phyloP scores from a whole-genome alignment of 2,797 vertebrate genomes.

The Percopsis omiscomaycus region DNA sequence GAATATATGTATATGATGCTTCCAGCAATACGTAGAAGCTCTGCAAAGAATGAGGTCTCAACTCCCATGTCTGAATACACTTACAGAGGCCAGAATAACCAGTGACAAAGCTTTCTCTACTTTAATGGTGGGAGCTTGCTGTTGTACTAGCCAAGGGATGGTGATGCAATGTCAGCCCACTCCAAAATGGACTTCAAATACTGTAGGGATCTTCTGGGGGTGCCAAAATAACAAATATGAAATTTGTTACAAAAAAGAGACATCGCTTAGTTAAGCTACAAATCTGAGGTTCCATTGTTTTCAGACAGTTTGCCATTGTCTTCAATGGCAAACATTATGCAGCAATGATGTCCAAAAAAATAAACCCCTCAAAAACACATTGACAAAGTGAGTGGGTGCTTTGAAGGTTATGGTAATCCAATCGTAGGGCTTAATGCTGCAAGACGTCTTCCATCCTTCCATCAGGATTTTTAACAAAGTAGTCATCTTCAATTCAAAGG shows the following conservation, averaged over 20 bases:
- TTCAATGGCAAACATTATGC: constrained; percentile 1
- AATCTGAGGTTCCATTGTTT: constrained; percentile 13
- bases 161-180: constrained; percentile 29
- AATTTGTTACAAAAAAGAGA: not conserved
- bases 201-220: not conserved
- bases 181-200: constrained; percentile 21
- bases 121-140: constrained; percentile 36
- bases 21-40: constrained; percentile 24
- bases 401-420: constrained; percentile 4
- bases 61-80: constrained; percentile 31
- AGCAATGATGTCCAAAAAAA: constrained; percentile 2
- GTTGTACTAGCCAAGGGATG: constrained; percentile 34
- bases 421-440: not conserved
- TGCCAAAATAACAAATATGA: constrained; percentile 16
- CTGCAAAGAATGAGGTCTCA: constrained; percentile 1
- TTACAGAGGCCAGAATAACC: constrained; percentile 39
- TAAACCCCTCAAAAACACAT: constrained; percentile 10
- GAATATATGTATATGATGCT: constrained; percentile 12
- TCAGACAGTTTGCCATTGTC: not conserved
- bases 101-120: constrained; percentile 23
- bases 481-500: constrained; percentile 41
- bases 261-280: not conserved
- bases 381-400: constrained; percentile 1
- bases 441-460: too few relatives aligned
- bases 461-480: too few relatives aligned